phyloP scores from a whole-genome alignment of 2,113 vertebrate species.

The Eolophus roseicapilla region DNA sequence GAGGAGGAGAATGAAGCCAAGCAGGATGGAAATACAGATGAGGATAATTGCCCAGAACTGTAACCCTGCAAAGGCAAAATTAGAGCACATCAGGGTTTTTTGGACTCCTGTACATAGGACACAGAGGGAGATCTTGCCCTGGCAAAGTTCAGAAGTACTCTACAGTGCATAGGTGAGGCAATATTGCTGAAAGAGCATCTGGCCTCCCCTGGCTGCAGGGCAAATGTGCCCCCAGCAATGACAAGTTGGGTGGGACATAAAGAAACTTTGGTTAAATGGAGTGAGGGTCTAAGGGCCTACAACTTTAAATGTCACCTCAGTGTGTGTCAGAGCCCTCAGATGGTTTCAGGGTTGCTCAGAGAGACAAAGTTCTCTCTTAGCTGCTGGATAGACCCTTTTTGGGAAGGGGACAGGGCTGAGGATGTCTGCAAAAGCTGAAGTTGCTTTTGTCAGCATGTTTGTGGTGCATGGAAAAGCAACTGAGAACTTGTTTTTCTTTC shows the following conservation, averaged over 20 bases:
- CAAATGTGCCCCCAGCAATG: not conserved
- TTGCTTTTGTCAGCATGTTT: not conserved
- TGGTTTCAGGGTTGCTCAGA: not conserved
- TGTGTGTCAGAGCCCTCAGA: not conserved
- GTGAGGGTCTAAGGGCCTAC: not conserved
- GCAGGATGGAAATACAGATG: constrained; percentile 70
- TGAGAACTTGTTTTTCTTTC: not conserved
- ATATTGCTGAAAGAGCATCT: not conserved
- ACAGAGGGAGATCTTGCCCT: not conserved
- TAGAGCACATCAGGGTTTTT: not conserved
- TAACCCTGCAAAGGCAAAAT: constrained; percentile 51
- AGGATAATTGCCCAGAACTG: constrained; percentile 79
- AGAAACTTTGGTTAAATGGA: not conserved
- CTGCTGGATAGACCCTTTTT: not conserved
- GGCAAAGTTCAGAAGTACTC: not conserved
- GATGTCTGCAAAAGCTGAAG: not conserved
- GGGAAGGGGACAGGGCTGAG: not conserved
- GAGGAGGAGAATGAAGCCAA: constrained; percentile 65
- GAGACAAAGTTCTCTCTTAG: not conserved
- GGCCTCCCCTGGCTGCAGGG: not conserved
- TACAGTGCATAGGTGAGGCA: not conserved
- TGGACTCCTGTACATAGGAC: accelerated
- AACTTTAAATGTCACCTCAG: not conserved
- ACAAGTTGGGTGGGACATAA: not conserved
- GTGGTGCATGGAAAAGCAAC: not conserved